A percentile compares a stretch with the other conserved stretches of the same genome.
Evolutionary conservation across 2,888 invertebrate genomes (phyloP).

Genomic region (Candidula unifasciata): DNA sequence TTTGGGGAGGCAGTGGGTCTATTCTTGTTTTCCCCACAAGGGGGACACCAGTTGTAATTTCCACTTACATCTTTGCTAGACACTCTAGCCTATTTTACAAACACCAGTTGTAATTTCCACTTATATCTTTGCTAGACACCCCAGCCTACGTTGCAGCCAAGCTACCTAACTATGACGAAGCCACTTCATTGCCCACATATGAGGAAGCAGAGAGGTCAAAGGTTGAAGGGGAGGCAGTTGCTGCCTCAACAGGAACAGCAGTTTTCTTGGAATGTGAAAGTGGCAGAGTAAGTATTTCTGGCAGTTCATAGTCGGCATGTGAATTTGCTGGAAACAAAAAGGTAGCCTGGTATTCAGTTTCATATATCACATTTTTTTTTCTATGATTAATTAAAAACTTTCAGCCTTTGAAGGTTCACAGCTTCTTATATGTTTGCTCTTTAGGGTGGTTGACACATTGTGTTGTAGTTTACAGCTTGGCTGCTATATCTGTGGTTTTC

Average conservation of each 20-base stretch:
- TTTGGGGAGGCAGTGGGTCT: no score
- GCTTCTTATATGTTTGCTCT: no score
- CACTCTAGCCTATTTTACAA: no score
- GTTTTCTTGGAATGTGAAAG: conserved; percentile 26
- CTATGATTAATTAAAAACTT: no score
- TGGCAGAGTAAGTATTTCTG: conserved; percentile 39
- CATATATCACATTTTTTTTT: no score
- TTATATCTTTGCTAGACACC: conserved; percentile 18
- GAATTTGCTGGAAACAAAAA: not conserved
- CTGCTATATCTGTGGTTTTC: no score
- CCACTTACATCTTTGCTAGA: no score
- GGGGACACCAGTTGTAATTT: no score
- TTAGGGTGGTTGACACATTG: no score
- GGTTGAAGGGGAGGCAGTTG: conserved; percentile 45
- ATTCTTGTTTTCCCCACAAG: no score
- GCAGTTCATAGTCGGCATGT: not conserved
- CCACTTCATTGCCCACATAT: conserved; percentile 91
- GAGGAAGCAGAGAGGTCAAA: conserved; percentile 95
- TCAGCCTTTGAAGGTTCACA: not conserved
- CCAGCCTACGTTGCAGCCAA: conserved; percentile 56
- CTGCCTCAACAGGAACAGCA: conserved; percentile 9
- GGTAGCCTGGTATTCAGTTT: not conserved
- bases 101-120: no score
- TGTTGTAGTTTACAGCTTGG: no score
- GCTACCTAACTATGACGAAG: conserved; percentile 90